Evolutionary conservation across 1,140 invertebrate species (phyloP), one percentile per base, ranked within the genome.

Genomic region (Dinothrombium tinctorium): DNA sequence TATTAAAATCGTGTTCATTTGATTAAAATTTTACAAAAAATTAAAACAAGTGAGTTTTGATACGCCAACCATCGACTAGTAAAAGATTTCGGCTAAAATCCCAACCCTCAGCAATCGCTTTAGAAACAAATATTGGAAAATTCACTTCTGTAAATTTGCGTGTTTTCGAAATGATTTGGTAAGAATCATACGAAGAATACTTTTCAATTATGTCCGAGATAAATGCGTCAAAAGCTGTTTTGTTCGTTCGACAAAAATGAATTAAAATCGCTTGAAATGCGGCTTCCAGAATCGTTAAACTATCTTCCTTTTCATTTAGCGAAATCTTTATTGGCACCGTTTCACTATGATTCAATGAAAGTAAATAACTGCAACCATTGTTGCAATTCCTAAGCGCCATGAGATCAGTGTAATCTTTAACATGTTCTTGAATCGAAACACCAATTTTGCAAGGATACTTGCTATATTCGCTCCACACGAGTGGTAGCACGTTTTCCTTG

Each of bases 401-500:
- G n/a, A 11, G 15, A 21, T 6, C 3, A 6, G 17, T 4, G 23
- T 36, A 19, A 20, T 9, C 12, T 19, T 15, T 1, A 21, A 15
- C 2, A 21, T 36, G 33, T 11, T 36, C 22, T 3, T 12, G 12
- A 9, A 39, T 21, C 12, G 37, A 19, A n/a, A 39, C 22, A 28
- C 37, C 37, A 39, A 19, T 17, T 15, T 17, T 19, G 2, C 14
- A 26, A 12, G 14, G 11, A 21, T 22, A 8, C 33, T 40, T 24
- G 20, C 12, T 29, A 23, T 37, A 24, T n/a, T 28, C 12, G 3
- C 15, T 9, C 8, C 3, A 20, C 22, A 42, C 36, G 33, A 46
- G n/a, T n/a, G n/a, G 37, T 37, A 35, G 49, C 11, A 51, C 44
- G 45, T 38, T 51, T 55, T 76, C 73, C 45, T 56, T 55, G 44